phyloP scores from a whole-genome alignment of 2,888 invertebrate genomes.

The Carcina quercana region DNA sequence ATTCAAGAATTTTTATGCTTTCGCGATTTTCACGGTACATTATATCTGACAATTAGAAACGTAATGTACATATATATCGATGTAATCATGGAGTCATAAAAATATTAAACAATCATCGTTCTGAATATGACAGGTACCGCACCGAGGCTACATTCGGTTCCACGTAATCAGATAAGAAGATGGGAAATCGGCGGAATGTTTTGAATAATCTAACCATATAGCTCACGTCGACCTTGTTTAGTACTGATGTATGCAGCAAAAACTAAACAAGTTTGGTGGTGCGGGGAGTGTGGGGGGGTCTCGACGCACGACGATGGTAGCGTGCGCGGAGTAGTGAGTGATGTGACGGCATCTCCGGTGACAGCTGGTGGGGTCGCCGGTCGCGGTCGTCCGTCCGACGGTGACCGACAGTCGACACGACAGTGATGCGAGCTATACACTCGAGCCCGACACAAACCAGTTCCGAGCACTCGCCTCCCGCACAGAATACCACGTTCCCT shows the following conservation, averaged over 20 bases:
- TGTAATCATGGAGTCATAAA: too few species aligned
- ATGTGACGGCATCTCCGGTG: conserved; percentile 16
- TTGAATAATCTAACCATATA: background rate
- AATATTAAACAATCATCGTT: too few species aligned
- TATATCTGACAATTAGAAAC: background rate
- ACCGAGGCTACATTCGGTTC: too few species aligned
- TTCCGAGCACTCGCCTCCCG: conserved; percentile 34
- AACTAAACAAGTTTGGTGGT: background rate
- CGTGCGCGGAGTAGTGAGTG: background rate
- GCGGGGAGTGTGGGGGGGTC: background rate
- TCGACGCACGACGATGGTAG: background rate
- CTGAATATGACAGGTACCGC: too few species aligned
- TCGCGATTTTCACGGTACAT: conserved; percentile 1
- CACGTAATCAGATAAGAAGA: background rate
- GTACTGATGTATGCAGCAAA: background rate
- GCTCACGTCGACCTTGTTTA: background rate
- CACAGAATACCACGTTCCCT: conserved; percentile 7
- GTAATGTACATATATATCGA: too few species aligned
- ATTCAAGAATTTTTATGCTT: conserved; percentile 4
- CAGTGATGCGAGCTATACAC: conserved; percentile 31
- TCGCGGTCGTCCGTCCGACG: too few species aligned
- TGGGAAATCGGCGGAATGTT: too few species aligned
- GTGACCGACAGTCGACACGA: conserved; percentile 29
- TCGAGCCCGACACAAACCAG: conserved; percentile 49
- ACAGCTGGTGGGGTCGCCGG: conserved; percentile 40